Base-by-base conservation (phyloP, 2,888 invertebrate genomes). In the Pardosa pseudoannulata region DNA sequence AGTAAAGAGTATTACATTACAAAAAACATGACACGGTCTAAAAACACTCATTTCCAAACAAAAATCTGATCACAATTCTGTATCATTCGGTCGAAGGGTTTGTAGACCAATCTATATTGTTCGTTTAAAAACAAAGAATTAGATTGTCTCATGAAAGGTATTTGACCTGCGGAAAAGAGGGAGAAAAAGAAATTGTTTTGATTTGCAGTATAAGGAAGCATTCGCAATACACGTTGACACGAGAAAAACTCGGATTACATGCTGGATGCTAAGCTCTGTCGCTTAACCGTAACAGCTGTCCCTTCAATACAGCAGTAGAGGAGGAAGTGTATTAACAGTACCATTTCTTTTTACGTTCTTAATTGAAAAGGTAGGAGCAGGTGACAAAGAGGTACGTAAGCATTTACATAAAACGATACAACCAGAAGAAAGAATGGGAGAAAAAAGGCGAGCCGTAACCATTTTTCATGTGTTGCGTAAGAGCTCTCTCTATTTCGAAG, bases 211-310 rank as follows among this genome's bases (percentile, higher is more conserved):
- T 64, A 64, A 72, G 83, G 72, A 83, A 83, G 32, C 71, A 76
- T 75, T 75, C 72, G 67, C 78, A 73, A 72, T 78, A 32, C 72
- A 39, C 13, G 39, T 29, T 39, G 67, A 64, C 41, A 80, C 73
- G 50, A 65, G 36, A 39, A 32, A 31, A 23, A 46, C 23, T 31
- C 73, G 41, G 71, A 75, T 81, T 62, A 81, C 75, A 41, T 50
- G 50, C 71, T 62, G 41, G n/a, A 28, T 36, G 78, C 41, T 50
- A 78, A 50, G 83, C 78, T 83, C 78, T 39, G 29, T 39, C 68
- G 78, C 56, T 73, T 78, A 83, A 83, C 83, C 78, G 83, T 83
- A 78, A 83, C 83, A 65, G 64, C 13, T 28, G 16, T 16, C 28
- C 29, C 41, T n/a, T n/a, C n/a, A n/a, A n/a, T n/a, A n/a, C n/a